Evolutionary conservation across 1,140 invertebrate species (phyloP), one percentile per base, ranked within the genome.

Genomic region (Cotesia glomerata): DNA sequence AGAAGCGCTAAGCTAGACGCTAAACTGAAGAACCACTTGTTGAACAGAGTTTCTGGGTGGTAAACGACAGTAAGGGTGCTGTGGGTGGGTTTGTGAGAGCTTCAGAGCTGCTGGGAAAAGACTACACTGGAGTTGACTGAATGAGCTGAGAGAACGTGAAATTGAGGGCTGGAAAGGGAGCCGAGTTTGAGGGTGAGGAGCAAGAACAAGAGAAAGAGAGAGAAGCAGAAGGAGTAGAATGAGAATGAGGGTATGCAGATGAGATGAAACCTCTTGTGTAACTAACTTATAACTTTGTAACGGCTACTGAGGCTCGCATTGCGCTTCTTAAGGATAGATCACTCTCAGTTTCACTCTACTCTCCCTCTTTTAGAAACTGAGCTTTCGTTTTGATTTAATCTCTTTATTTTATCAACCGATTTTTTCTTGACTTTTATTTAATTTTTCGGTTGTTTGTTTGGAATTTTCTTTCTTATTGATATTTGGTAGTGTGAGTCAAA

Each of bases 1-100:
- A 82, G 82, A 85, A 85, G 85, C 84, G 82, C 83, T 86, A 87
- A 86, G 82, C 84, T 80, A 76, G 79, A 79, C 80, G 85, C 82
- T 85, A 85, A 86, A 85, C 82, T 83, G 85, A 85, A 84, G 84
- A 86, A 86, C 85, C 85, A 87, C 85, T 86, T 87, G 85, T 86
- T 87, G 85, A 87, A 76, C 82, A 78, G 80, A 66, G 78, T 69
- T 72, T 75, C 70, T 77, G 77, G 81, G 77, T 78, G 76, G 80
- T 78, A 78, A 79, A 76, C 72, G 77, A 73, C 52, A 75, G 73
- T 73, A 62, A 65, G 75, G 61, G 71, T 76, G 77, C 77, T 75
- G 69, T 73, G 71, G 32, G 51, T 51, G 61, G 13, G 39, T 58
- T 59, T 71, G 69, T 69, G 74, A 64, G 61, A 74, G 51, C 61